A percentile compares a stretch with the other conserved stretches of the same genome.
phyloP scores from a whole-genome alignment of 2,113 vertebrate genomes.

The Cacatua alba region DNA sequence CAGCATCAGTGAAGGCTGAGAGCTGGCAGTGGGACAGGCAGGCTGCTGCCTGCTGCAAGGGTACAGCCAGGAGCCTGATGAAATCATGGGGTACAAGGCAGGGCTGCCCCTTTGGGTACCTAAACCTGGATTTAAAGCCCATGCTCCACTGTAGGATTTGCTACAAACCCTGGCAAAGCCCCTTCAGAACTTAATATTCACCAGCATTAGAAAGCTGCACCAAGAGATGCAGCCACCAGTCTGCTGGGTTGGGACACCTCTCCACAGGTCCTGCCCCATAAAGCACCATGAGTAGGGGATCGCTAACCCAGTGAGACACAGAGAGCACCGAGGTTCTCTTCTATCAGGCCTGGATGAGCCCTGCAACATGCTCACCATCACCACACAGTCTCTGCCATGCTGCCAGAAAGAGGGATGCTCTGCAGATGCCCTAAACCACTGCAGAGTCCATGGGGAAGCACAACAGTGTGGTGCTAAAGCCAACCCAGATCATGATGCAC shows the following conservation, averaged over 20 bases:
- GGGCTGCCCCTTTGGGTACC: not conserved
- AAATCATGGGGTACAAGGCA: accelerated
- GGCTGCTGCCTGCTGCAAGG: not conserved
- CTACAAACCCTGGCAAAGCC: not conserved
- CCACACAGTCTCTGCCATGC: accelerated
- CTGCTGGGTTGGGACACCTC: not conserved
- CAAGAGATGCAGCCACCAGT: accelerated
- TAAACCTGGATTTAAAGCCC: not conserved
- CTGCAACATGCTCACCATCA: too few species aligned
- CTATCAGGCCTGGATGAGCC: not conserved
- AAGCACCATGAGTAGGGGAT: not conserved
- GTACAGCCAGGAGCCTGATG: not conserved
- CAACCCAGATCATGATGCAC: accelerated
- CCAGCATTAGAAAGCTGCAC: not conserved
- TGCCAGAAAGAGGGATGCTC: not conserved
- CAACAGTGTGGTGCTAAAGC: not conserved
- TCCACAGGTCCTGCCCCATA: not conserved
- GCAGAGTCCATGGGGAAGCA: not conserved
- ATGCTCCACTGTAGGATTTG: accelerated
- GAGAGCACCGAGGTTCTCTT: accelerated
- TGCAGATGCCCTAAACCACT: not conserved
- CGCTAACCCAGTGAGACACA: not conserved
- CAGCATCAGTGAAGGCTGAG: not conserved
- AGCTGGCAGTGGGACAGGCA: not conserved
- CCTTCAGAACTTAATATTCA: not conserved